phyloP scores from a whole-genome alignment of 2,113 vertebrate genomes.

The Xenopus borealis region DNA sequence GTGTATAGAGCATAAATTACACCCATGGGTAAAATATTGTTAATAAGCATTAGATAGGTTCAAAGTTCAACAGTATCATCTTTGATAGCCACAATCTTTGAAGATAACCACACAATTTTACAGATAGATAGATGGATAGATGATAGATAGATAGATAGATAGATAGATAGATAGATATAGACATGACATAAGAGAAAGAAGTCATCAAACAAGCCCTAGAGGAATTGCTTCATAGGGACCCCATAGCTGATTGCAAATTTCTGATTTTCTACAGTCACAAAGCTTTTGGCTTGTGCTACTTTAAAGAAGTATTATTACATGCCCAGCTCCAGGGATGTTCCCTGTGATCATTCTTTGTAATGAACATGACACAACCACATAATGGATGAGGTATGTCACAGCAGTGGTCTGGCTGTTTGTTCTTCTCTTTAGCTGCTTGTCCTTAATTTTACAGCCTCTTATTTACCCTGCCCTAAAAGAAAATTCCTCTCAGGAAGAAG shows the following conservation, averaged over 20 bases:
- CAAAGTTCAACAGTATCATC: too few relatives aligned
- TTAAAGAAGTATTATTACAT: constrained; percentile 26
- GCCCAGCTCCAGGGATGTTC: constrained; percentile 29
- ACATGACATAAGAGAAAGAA: too few relatives aligned
- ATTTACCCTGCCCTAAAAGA: constrained; percentile 2
- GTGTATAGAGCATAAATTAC: too few relatives aligned
- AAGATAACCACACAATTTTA: too few relatives aligned
- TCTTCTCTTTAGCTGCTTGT: constrained; percentile 29
- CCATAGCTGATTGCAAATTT: not conserved
- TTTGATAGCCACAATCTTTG: too few relatives aligned
- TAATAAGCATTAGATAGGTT: too few relatives aligned
- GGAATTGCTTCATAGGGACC: constrained; percentile 15
- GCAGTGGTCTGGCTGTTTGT: constrained; percentile 34
- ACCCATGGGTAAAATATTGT: too few relatives aligned
- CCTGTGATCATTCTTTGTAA: constrained; percentile 31
- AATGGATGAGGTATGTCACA: constrained; percentile 37
- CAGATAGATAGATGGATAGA: too few relatives aligned
- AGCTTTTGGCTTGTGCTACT: not conserved
- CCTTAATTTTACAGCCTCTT: constrained; percentile 14
- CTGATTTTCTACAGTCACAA: constrained; percentile 11
- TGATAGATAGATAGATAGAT: too few relatives aligned
- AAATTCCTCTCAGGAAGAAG: not conserved
- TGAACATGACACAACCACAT: constrained; percentile 26
- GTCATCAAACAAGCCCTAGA: constrained; percentile 8
- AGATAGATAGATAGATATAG: too few relatives aligned